Conservation (phyloP, 2,797 vertebrate species). For the Acanthurus tractus region DNA sequence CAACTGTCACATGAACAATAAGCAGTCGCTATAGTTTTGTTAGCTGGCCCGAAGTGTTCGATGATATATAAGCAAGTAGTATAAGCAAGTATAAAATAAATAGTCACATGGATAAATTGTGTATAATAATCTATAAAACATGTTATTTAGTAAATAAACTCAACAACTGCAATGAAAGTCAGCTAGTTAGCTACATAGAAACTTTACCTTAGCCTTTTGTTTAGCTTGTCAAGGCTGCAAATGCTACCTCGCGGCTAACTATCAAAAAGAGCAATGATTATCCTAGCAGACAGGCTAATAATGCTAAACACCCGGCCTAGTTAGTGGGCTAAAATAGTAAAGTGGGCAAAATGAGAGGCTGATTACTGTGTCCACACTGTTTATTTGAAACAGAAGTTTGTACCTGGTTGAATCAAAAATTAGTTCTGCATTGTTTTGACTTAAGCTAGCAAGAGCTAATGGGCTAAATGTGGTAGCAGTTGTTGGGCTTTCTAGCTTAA, state of each 20-base stretch:
- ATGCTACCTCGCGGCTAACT: background rate
- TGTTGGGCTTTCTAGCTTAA: background rate
- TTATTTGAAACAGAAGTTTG: background rate
- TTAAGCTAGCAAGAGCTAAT: background rate
- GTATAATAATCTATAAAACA: background rate
- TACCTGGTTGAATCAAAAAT: background rate
- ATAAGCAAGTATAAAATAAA: background rate
- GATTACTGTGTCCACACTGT: background rate
- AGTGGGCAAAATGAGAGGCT: background rate
- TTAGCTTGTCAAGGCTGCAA: conserved; percentile 2
- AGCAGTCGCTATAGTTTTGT: conserved; percentile 4
- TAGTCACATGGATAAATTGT: background rate
- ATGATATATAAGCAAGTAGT: conserved; percentile 4
- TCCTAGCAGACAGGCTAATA: background rate
- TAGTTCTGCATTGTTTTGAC: background rate
- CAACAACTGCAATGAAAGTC: background rate
- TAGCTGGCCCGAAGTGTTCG: background rate
- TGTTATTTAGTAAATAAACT: background rate
- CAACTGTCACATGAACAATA: background rate
- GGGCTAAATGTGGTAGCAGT: background rate
- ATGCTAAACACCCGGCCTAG: background rate
- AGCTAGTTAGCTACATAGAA: background rate
- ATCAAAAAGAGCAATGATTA: background rate
- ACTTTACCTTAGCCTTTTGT: background rate
- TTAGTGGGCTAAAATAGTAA: background rate